Evolutionary conservation across 2,888 invertebrate genomes (phyloP), one percentile per base, ranked within the genome.

Genomic region (Thera britannica): DNA sequence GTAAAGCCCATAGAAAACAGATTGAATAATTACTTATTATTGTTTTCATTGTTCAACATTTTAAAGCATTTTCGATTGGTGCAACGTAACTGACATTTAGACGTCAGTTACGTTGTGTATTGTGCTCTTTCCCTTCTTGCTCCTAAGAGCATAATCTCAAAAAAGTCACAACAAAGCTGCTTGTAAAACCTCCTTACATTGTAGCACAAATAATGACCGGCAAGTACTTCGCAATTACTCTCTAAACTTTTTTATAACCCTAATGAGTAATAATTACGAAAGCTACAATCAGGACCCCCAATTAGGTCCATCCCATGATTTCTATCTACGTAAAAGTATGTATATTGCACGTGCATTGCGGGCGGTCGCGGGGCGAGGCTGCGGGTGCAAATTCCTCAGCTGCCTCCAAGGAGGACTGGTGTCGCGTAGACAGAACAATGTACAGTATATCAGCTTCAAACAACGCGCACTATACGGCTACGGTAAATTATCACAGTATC

Each of bases 301-400:
- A 66, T 70, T 70, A 70, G 60, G 52, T 63, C 66, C 11, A 63
- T 67, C 54, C 69, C 62, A 61, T 67, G 67, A 69, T 65, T 56
- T 48, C 63, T 68, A 64, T 60, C 44, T 67, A 48, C 38, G 46
- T 34, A 52, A 7, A 34, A 7, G 35, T 5, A 34, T 56, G 41
- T 12, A 7, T 57, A 57, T 41, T 57, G 62, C 65, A 65, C 58
- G 61, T 65, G 65, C 62, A 62, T 56, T 38, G 67, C 68, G 67
- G 68, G 68, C 62, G 72, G 69, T 68, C 61, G 67, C 38, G 60
- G 51, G 60, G 52, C 11, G 58, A 55, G 62, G 58, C 61, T 58
- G 60, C 46, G 68, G 62, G 75, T 73, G 74, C 70, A 68, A 86
- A 88, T 87, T 86, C 86, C 83, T 79, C 75, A 63, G 63, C 60